phyloP scores from a whole-genome alignment of 2,888 invertebrate species.

The Copidosoma aretas region DNA sequence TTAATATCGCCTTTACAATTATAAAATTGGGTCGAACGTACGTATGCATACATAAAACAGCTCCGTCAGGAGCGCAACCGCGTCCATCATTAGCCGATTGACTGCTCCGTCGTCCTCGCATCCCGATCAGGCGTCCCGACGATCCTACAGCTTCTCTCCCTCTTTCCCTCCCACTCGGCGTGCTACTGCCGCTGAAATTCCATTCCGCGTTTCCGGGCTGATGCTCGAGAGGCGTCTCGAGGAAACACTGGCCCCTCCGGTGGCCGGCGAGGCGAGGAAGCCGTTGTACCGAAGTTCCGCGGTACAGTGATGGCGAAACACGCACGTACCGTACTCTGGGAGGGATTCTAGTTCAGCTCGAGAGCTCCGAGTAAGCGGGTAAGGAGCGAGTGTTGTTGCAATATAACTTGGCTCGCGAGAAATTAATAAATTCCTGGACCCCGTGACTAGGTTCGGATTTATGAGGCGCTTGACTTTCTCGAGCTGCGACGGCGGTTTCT shows the following conservation, averaged over 20 bases:
- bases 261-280: background rate
- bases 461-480: too few species aligned
- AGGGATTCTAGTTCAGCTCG: too few species aligned
- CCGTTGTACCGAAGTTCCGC: too few species aligned
- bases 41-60: background rate
- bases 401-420: background rate
- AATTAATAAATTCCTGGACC: too few species aligned
- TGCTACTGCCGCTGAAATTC: constrained; percentile 9
- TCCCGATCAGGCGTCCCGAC: too few species aligned
- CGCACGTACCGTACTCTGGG: too few species aligned
- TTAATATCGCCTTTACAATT: too few species aligned
- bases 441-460: too few species aligned
- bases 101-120: constrained; percentile 15
- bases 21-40: too few species aligned
- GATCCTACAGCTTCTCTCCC: background rate
- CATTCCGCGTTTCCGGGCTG: constrained; percentile 14
- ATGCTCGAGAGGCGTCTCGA: background rate
- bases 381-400: background rate
- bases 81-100: constrained; percentile 20
- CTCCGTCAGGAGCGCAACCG: background rate
- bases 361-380: background rate
- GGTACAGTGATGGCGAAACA: too few species aligned
- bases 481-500: too few species aligned
- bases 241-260: background rate
- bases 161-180: too few species aligned